Conservation (phyloP, 2,797 vertebrate genomes). For the Cygnus olor region DNA sequence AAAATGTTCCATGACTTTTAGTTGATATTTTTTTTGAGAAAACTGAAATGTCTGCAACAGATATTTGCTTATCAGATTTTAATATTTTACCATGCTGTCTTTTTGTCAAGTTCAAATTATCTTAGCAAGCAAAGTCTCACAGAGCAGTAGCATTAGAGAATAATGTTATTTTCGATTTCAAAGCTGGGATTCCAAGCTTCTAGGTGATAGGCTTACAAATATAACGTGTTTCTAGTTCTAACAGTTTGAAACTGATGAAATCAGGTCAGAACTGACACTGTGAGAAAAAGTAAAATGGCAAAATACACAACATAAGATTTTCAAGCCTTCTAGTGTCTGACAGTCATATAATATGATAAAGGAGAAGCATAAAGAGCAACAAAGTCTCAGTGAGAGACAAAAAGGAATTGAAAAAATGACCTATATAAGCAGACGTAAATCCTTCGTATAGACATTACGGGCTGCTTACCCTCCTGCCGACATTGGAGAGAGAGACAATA, state of each 20-base stretch:
- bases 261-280: not conserved
- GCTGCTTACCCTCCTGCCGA: constrained; percentile 58
- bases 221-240: constrained; percentile 14
- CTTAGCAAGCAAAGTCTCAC: constrained; percentile 2
- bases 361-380: constrained; percentile 42
- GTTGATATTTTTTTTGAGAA: not conserved
- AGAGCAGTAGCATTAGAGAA: not conserved
- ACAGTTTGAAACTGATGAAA: constrained; percentile 33
- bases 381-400: constrained; percentile 43
- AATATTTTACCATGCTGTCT: constrained; percentile 11
- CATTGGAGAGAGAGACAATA: constrained; percentile 34
- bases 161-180: not conserved
- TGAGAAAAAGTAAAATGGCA: constrained; percentile 20
- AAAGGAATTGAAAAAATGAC: constrained; percentile 28
- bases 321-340: constrained; percentile 6
- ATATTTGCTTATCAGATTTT: not conserved
- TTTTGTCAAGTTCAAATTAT: constrained; percentile 31
- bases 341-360: constrained; percentile 19
- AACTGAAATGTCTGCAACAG: not conserved
- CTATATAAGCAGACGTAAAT: constrained; percentile 30
- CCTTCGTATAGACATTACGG: constrained; percentile 19
- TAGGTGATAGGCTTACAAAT: not conserved
- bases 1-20: not conserved
- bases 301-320: constrained; percentile 14
- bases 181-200: not conserved